phyloP scores from a whole-genome alignment of 2,888 invertebrate species.

The Coelinius sp. region DNA sequence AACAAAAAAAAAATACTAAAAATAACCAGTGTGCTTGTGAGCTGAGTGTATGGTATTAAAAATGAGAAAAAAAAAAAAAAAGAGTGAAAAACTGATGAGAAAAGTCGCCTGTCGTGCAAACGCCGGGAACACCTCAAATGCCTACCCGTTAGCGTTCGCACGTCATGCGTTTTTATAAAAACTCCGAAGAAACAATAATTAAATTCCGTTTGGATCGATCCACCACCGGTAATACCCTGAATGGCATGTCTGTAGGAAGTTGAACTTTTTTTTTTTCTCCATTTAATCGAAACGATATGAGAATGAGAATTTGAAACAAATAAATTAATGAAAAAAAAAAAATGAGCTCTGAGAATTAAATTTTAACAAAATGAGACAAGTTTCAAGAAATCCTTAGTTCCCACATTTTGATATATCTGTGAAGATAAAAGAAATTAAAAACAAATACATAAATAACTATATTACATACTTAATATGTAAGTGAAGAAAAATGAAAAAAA shows the following conservation, averaged over 20 bases:
- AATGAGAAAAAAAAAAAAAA: constrained; percentile 24
- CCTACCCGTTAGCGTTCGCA: constrained; percentile 30
- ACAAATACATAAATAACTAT: constrained; percentile 60
- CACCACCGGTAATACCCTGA: constrained; percentile 81
- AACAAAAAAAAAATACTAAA: constrained; percentile 38
- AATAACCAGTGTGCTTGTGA: constrained; percentile 33
- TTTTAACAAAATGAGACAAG: constrained; percentile 32
- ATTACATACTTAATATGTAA: constrained; percentile 68
- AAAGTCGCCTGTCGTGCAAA: constrained; percentile 33
- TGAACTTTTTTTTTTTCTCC: constrained; percentile 47
- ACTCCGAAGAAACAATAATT: constrained; percentile 53
- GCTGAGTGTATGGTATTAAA: constrained; percentile 17
- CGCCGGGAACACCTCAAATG: constrained; percentile 31
- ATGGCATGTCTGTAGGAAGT: constrained; percentile 74
- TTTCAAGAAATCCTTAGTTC: constrained; percentile 64
- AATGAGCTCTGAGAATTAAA: constrained; percentile 24
- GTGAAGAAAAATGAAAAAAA: constrained; percentile 63
- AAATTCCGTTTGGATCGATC: constrained; percentile 69
- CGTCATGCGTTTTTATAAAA: constrained; percentile 27
- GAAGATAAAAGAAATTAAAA: constrained; percentile 54
- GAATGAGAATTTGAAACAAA: constrained; percentile 45
- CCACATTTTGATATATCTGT: constrained; percentile 67
- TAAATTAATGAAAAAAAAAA: constrained; percentile 38
- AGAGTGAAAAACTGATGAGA: constrained; percentile 34
- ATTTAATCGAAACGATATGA: constrained; percentile 36